These are phyloP conservation scores for Drosophila baimaii DNA, from an alignment of 1,140 invertebrate genomes.

Conservation along the genomic window DNA sequence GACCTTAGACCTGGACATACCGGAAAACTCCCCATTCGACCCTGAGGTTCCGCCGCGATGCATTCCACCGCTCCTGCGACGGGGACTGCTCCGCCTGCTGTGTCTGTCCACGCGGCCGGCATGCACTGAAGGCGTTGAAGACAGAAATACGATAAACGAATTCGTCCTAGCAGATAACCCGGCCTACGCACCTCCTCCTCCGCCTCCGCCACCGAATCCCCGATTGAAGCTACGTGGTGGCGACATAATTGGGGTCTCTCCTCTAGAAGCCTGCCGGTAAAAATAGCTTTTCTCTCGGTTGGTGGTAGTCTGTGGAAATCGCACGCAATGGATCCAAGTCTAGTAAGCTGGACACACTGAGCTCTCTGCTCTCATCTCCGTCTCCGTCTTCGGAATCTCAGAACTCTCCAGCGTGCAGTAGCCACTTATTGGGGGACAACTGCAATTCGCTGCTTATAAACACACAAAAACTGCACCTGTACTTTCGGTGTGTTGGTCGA, in stretches of 20 bases:
- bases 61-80: constrained; percentile 34
- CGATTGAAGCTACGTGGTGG: constrained; percentile 36
- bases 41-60: constrained; percentile 34
- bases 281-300: constrained; percentile 18
- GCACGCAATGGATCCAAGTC: neutral
- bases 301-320: neutral
- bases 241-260: constrained; percentile 18
- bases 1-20: neutral
- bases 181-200: constrained; percentile 18
- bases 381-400: neutral
- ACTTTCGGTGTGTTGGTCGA: constrained; percentile 12
- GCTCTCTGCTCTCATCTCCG: neutral
- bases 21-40: constrained; percentile 12
- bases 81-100: constrained; percentile 12
- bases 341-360: neutral
- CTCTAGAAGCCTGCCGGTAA: constrained; percentile 11
- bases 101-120: constrained; percentile 41
- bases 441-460: constrained; percentile 7
- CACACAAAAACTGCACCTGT: constrained; percentile 13
- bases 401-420: neutral
- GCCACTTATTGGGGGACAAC: neutral
- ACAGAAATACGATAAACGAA: constrained; percentile 5
- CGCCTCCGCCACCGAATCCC: constrained; percentile 38
- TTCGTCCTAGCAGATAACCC: neutral
- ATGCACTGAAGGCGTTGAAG: constrained; percentile 17